Evolutionary conservation across 2,113 vertebrate genomes (phyloP), one percentile per base, ranked within the genome.

Genomic region (Choloepus hoffmanni): DNA sequence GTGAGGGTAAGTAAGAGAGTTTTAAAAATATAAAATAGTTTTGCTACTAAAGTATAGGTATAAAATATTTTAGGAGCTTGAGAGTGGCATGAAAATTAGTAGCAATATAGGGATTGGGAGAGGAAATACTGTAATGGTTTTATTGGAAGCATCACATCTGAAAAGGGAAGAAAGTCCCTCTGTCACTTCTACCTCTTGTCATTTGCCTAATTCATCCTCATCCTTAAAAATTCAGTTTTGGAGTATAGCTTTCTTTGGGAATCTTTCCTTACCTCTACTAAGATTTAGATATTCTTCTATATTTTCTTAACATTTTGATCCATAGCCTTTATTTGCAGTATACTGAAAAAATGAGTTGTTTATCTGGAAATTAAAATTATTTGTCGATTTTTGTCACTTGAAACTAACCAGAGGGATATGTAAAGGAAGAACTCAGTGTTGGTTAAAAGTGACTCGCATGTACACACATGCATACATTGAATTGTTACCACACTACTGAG

Each of bases 61-160:
- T 70, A 85, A 81, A 76, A 93, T 73, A 65, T 92, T 72, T 92
- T 58, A 88, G 50, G 50, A 60, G n/a, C 58, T 90, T 77, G 55
- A 63, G 9, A 36, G 45, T 93, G 30, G 11, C 89, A 3, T 88
- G 72, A 88, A 91, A 82, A 85, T 78, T 60, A 60, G 23, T 89
- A 1, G 7, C 26, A 67, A 85, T 82, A 11, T 50, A 48, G 28
- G 43, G 50, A 79, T 70, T 94, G 48, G 58, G 65, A 85, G 58
- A 89, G 53, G 33, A 89, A 33, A 73, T 92, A 72, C 16, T 58
- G 10, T 58, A 36, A 45, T 85, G 53, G 30, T 70, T 76, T 92
- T 68, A 62, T 82, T 90, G 11, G 70, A 90, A 86, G 30, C 67
- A 77, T 90, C 60, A 82, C 43, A 82, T 55, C 68, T 72, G 74